These are phyloP conservation scores for Drosophila serrata DNA, from an alignment of 1,140 invertebrate species.

Conservation along the genomic window DNA sequence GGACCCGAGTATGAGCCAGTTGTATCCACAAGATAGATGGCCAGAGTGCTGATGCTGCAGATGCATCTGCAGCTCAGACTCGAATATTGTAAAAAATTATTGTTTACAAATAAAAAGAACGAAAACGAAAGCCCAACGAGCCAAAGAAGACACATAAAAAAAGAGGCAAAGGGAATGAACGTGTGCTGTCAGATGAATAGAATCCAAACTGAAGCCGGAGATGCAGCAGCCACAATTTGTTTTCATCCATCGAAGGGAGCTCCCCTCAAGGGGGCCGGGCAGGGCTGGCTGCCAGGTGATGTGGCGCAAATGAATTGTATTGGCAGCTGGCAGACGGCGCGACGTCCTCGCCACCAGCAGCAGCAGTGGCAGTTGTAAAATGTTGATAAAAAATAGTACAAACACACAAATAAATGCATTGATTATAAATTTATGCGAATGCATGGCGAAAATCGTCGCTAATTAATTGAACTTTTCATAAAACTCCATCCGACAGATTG, in stretches of 20 bases:
- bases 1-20: slow-evolving; percentile 17
- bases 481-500: slow-evolving; percentile 55
- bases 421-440: slow-evolving; percentile 72
- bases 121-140: slow-evolving; percentile 45
- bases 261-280: slow-evolving; percentile 15
- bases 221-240: slow-evolving; percentile 62
- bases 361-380: slow-evolving; percentile 10
- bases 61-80: slow-evolving; percentile 46
- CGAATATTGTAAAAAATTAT: slow-evolving; percentile 68
- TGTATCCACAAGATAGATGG: slow-evolving; percentile 31
- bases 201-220: slow-evolving; percentile 21
- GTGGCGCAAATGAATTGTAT: slow-evolving; percentile 78
- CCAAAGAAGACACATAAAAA: slow-evolving; percentile 60
- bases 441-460: slow-evolving; percentile 57
- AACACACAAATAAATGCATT: slow-evolving; percentile 42
- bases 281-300: slow-evolving; percentile 45
- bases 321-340: slow-evolving; percentile 74
- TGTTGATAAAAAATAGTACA: background rate
- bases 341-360: slow-evolving; percentile 36
- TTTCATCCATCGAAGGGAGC: slow-evolving; percentile 41
- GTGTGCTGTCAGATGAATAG: slow-evolving; percentile 52
- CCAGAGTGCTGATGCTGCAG: slow-evolving; percentile 32
- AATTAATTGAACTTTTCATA: slow-evolving; percentile 82
- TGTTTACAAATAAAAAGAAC: slow-evolving; percentile 73
- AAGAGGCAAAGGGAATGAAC: slow-evolving; percentile 54